Evolutionary conservation across 2,797 vertebrate species (phyloP).

Genomic region (Amblyopsis hoosieri): DNA sequence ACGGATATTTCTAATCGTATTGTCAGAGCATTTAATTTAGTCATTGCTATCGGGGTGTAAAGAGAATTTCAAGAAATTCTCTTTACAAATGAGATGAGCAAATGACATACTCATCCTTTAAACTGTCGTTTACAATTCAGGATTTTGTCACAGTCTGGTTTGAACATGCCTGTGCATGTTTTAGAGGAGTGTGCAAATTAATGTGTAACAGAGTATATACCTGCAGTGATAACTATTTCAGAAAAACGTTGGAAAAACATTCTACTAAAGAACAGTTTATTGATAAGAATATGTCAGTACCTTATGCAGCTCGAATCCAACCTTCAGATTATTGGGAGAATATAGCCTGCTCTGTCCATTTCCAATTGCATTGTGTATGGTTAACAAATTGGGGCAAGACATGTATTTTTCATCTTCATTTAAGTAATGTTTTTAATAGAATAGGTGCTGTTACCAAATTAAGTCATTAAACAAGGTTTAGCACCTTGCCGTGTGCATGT

Average conservation of each 20-base stretch:
- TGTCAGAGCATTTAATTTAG: too few species aligned
- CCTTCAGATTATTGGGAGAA: slow-evolving; percentile 4
- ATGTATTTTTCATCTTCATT: slow-evolving; percentile 11
- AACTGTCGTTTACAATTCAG: slow-evolving; percentile 6
- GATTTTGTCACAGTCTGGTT: neutral
- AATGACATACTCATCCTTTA: too few species aligned
- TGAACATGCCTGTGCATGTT: slow-evolving; percentile 3
- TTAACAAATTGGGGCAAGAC: slow-evolving; percentile 13
- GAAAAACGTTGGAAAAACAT: slow-evolving; percentile 22
- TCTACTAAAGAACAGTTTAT: slow-evolving; percentile 14
- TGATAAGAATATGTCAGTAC: slow-evolving; percentile 6
- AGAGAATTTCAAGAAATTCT: too few species aligned
- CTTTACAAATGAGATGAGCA: too few species aligned
- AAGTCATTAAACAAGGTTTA: neutral
- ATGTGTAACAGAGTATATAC: neutral
- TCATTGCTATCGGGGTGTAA: too few species aligned
- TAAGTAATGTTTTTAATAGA: slow-evolving; percentile 10
- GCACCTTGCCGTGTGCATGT: slow-evolving; percentile 14
- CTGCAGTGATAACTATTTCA: slow-evolving; percentile 5
- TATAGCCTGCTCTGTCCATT: slow-evolving; percentile 25
- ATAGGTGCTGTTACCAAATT: slow-evolving; percentile 1
- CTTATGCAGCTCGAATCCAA: slow-evolving; percentile 19
- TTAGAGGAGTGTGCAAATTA: slow-evolving; percentile 6
- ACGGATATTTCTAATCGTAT: too few species aligned
- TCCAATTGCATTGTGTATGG: slow-evolving; percentile 9